A percentile compares a stretch with the other conserved stretches of the same genome.
phyloP scores from a whole-genome alignment of 2,113 vertebrate genomes.

The Talpa occidentalis region DNA sequence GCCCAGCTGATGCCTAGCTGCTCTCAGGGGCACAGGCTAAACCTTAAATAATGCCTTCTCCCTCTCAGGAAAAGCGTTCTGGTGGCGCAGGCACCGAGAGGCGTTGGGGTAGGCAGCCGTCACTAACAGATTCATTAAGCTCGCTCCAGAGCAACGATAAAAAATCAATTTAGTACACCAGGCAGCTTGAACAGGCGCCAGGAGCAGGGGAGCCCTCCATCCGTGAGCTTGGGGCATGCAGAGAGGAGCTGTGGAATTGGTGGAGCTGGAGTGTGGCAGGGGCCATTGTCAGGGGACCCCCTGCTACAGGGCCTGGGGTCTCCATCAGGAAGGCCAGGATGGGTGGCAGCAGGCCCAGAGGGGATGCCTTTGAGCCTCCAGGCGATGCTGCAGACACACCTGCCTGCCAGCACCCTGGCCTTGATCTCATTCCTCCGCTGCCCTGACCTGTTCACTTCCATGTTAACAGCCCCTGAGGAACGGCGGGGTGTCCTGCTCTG shows the following conservation, averaged over 20 bases:
- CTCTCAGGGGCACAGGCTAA: constrained; percentile 60
- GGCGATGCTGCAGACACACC: not conserved
- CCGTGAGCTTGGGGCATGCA: constrained; percentile 68
- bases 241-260: constrained; percentile 23
- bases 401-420: not conserved
- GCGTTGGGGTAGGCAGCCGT: constrained; percentile 86
- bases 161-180: constrained; percentile 93
- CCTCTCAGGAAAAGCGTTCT: constrained; percentile 60
- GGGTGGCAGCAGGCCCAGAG: not conserved
- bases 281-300: not conserved
- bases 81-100: constrained; percentile 76
- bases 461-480: not conserved
- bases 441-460: rapidly evolving
- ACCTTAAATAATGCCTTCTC: constrained; percentile 75
- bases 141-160: constrained; percentile 90
- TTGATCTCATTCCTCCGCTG: too few species aligned
- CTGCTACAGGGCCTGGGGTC: rapidly evolving
- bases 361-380: rapidly evolving
- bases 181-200: constrained; percentile 87
- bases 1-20: constrained; percentile 3
- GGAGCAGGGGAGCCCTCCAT: constrained; percentile 81
- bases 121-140: constrained; percentile 92
- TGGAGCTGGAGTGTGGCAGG: not conserved
- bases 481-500: not conserved
- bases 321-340: not conserved